These are phyloP conservation scores for Microcaecilia unicolor DNA, from an alignment of 2,797 vertebrate genomes.

Conservation along the genomic window DNA sequence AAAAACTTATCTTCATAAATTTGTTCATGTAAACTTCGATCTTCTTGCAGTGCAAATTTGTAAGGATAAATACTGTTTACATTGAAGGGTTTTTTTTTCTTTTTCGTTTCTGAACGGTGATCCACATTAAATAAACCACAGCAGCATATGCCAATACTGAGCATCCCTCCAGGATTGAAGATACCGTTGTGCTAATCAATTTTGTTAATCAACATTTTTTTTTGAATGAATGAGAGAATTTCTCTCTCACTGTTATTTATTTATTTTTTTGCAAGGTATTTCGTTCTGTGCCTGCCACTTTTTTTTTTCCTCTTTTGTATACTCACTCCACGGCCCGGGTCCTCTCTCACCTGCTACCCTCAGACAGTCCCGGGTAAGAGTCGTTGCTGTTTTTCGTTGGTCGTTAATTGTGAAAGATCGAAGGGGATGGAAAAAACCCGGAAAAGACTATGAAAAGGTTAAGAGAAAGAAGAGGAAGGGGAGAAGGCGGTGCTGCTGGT, in stretches of 20 bases:
- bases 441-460: constrained; percentile 59
- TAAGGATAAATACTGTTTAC: constrained; percentile 46
- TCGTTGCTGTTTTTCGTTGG: constrained; percentile 59
- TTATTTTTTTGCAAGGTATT: constrained; percentile 26
- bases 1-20: constrained; percentile 11
- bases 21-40: constrained; percentile 67
- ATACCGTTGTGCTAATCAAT: constrained; percentile 43
- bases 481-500: constrained; percentile 6
- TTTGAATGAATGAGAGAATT: constrained; percentile 19
- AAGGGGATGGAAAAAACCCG: constrained; percentile 64
- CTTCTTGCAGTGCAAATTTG: constrained; percentile 64
- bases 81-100: constrained; percentile 32
- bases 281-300: constrained; percentile 41
- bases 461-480: constrained; percentile 27
- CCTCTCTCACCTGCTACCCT: constrained; percentile 75
- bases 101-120: constrained; percentile 68
- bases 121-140: constrained; percentile 74
- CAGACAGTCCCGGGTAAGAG: constrained; percentile 76
- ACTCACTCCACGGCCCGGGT: constrained; percentile 58
- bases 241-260: constrained; percentile 39
- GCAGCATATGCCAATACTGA: constrained; percentile 77
- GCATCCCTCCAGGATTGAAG: constrained; percentile 59
- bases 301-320: constrained; percentile 39
- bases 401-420: too few species aligned
- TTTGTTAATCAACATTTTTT: constrained; percentile 6